Conservation (phyloP, 1,140 invertebrate species). For the Cydia fagiglandana region DNA sequence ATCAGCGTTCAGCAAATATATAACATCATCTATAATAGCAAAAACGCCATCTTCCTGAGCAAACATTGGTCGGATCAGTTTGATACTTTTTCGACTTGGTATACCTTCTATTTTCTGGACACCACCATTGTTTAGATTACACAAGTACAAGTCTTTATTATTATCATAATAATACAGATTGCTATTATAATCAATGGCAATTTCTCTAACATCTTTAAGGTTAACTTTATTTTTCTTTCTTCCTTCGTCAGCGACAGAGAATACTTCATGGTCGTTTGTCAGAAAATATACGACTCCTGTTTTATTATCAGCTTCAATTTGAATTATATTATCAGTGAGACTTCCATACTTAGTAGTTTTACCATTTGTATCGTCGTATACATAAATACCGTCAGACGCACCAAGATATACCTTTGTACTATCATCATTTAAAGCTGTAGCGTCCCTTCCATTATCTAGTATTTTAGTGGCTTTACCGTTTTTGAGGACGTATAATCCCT, state of each 20-base stretch:
- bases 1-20: slow-evolving; percentile 47
- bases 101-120: slow-evolving; percentile 51
- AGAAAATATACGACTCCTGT: slow-evolving; percentile 57
- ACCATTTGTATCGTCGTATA: slow-evolving; percentile 45
- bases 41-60: slow-evolving; percentile 47
- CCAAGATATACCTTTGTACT: slow-evolving; percentile 54
- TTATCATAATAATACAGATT: slow-evolving; percentile 57
- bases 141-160: slow-evolving; percentile 51
- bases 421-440: slow-evolving; percentile 47
- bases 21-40: slow-evolving; percentile 43
- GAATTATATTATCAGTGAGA: slow-evolving; percentile 53
- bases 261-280: slow-evolving; percentile 52
- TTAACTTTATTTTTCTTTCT: slow-evolving; percentile 51
- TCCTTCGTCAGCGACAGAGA: slow-evolving; percentile 55
- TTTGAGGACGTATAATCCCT: slow-evolving; percentile 51
- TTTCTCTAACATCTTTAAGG: slow-evolving; percentile 46
- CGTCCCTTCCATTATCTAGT: slow-evolving; percentile 54
- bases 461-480: slow-evolving; percentile 46
- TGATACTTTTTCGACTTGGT: slow-evolving; percentile 40
- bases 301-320: slow-evolving; percentile 50
- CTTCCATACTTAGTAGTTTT: slow-evolving; percentile 59
- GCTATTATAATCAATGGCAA: slow-evolving; percentile 53
- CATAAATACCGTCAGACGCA: slow-evolving; percentile 57
- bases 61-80: slow-evolving; percentile 52
- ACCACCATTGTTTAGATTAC: slow-evolving; percentile 41